Base-by-base conservation (phyloP, 2,113 vertebrate genomes). In the Helogale parvula region DNA sequence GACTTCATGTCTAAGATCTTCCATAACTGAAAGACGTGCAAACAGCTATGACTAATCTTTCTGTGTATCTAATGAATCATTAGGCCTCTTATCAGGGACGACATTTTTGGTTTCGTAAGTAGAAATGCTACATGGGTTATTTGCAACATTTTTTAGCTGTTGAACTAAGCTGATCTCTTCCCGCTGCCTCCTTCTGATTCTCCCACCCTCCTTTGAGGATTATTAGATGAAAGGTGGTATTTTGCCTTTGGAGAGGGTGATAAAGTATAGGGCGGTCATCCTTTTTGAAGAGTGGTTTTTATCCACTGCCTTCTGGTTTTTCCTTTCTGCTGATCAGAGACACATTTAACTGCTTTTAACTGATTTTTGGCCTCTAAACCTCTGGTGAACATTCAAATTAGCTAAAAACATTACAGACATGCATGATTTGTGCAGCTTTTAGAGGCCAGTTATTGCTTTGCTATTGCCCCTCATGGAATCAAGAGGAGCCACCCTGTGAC, bases 61-160 rank as follows among this genome's bases (percentile, higher is more conserved):
- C 31, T 71, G 33, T 1, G 0, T n/a, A 2, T 3, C 50, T 86
- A 7, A n/a, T 31, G 47, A 41, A 6, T 65, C 82, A 72, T 52
- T 72, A 82, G 68, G 19, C 15, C 19, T 94, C 81, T 91, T 23
- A 27, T 0, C 7, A 47, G 29, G 1, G 50, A 41, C 29, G 11
- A 54, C 1, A 3, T 19, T 92, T 84, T 79, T 88, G 11, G 1
- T 21, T 85, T 66, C 66, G 68, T 25, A 86, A 87, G 50, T 45
- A 71, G 74, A 92, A 72, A 77, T 74, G 19, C 41, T 81, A 31
- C 9, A 0, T 21, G 77, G 57, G 19, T 47, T 5, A 60, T 82
- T 94, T 92, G 57, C 54, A 71, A 63, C n/a, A 72, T 65, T 83
- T 81, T 33, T 52, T 69, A 92, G 15, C 33, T 92, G 14, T 35